Evolutionary conservation across 2,888 invertebrate genomes (phyloP).

Genomic region (Drosophila lutescens): DNA sequence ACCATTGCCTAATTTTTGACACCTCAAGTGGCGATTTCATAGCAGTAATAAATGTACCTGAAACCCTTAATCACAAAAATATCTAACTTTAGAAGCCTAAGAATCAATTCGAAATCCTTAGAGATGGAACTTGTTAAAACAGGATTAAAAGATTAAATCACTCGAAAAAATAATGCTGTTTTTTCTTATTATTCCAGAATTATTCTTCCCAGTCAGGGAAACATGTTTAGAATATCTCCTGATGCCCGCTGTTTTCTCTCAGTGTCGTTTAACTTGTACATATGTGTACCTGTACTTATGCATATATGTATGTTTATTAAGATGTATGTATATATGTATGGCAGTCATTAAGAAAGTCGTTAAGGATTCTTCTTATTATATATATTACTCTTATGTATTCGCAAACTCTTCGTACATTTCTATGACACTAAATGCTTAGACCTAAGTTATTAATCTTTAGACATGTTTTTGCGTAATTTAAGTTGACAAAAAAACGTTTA

Average conservation of each 20-base stretch:
- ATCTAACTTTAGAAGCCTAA: too few relatives aligned
- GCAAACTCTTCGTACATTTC: slow-evolving; percentile 52
- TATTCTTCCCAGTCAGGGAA: neutral
- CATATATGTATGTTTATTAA: slow-evolving; percentile 42
- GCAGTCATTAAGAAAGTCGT: slow-evolving; percentile 80
- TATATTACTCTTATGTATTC: slow-evolving; percentile 42
- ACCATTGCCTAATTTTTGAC: too few relatives aligned
- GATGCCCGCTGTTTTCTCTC: slow-evolving; percentile 14
- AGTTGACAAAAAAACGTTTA: slow-evolving; percentile 38
- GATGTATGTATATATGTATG: slow-evolving; percentile 65
- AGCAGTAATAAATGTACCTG: too few relatives aligned
- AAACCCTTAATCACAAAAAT: too few relatives aligned
- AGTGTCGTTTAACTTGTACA: slow-evolving; percentile 9
- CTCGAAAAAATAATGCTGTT: too few relatives aligned
- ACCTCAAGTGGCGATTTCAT: too few relatives aligned
- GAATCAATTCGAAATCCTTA: too few relatives aligned
- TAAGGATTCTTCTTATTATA: slow-evolving; percentile 69
- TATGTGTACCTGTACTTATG: slow-evolving; percentile 46
- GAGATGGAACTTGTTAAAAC: too few relatives aligned
- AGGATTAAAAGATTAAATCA: too few relatives aligned
- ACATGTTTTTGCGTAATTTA: slow-evolving; percentile 26
- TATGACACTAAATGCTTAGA: slow-evolving; percentile 65
- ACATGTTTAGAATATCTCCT: neutral
- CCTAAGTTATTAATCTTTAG: slow-evolving; percentile 31
- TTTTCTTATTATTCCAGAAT: too few relatives aligned